phyloP scores from a whole-genome alignment of 2,888 invertebrate species.

The Seladonia tumulorum region DNA sequence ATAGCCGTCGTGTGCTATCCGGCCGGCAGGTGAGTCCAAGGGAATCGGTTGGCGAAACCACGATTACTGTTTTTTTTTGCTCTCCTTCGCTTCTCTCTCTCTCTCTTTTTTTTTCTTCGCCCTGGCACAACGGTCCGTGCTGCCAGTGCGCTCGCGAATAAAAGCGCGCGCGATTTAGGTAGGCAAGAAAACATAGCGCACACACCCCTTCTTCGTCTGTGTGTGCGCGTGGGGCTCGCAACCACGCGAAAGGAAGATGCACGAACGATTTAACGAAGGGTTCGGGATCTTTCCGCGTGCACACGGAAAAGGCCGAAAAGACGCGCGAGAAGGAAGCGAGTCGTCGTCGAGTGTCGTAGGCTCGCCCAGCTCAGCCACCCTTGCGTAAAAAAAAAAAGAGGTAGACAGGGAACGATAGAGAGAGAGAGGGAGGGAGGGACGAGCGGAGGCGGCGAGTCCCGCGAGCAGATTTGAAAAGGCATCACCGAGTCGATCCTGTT shows the following conservation, averaged over 20 bases:
- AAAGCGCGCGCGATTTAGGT: neutral
- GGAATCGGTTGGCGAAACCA: slow-evolving; percentile 61
- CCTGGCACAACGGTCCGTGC: slow-evolving; percentile 34
- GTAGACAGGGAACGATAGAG: neutral
- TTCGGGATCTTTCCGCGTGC: slow-evolving; percentile 1
- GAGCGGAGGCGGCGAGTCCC: slow-evolving; percentile 36
- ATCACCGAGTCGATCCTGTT: slow-evolving; percentile 66
- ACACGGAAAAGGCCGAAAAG: neutral
- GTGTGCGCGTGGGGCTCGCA: neutral
- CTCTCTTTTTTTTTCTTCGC: slow-evolving; percentile 27
- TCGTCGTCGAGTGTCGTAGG: slow-evolving; percentile 34
- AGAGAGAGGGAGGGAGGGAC: neutral
- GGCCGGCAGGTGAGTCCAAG: slow-evolving; percentile 65
- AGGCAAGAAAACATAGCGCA: neutral
- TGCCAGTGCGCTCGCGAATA: neutral
- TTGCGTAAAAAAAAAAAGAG: neutral
- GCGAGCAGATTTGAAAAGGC: slow-evolving; percentile 57
- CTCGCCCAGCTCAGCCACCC: slow-evolving; percentile 18
- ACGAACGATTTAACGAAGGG: slow-evolving; percentile 11
- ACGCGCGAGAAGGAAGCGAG: neutral
- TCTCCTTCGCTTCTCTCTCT: slow-evolving; percentile 1
- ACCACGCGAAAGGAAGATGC: neutral
- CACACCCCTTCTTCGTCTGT: neutral
- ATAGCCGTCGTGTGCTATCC: slow-evolving; percentile 53
- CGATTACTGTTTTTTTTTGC: slow-evolving; percentile 55